These are phyloP conservation scores for Gadopsis bispinosus DNA, from an alignment of 2,797 vertebrate genomes.

Conservation along the genomic window DNA sequence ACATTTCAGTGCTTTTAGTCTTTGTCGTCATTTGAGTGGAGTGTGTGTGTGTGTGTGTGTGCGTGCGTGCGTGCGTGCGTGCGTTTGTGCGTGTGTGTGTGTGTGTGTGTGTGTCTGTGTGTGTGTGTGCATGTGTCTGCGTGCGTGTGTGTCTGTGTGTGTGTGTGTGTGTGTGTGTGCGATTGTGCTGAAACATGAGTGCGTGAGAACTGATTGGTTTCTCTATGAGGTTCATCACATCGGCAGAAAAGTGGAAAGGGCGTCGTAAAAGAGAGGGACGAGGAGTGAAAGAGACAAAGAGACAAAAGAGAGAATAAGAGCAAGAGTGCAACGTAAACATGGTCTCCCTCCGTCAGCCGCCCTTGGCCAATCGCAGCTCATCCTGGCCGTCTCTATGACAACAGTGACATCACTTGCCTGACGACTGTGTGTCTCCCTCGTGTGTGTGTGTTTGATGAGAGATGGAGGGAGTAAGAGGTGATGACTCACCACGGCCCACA, in stretches of 20 bases:
- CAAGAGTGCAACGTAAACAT: slow-evolving; percentile 70
- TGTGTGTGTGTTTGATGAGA: slow-evolving; percentile 51
- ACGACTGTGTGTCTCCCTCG: slow-evolving; percentile 71
- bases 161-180: slow-evolving; percentile 21
- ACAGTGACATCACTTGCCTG: slow-evolving; percentile 84
- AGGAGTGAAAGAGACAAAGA: slow-evolving; percentile 35
- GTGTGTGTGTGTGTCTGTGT: slow-evolving; percentile 7
- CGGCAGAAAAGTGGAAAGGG: neutral
- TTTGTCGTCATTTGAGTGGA: neutral
- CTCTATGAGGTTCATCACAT: neutral
- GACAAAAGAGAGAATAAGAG: slow-evolving; percentile 15
- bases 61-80: neutral
- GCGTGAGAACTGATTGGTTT: neutral
- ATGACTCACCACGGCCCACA: slow-evolving; percentile 77
- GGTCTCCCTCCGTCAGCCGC: slow-evolving; percentile 73
- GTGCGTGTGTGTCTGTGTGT: slow-evolving; percentile 11
- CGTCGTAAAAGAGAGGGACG: slow-evolving; percentile 11
- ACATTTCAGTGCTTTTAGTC: neutral
- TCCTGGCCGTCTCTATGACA: slow-evolving; percentile 77
- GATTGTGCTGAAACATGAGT: neutral
- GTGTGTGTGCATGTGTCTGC: slow-evolving; percentile 6
- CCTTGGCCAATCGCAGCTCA: slow-evolving; percentile 64
- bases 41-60: neutral
- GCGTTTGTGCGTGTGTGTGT: neutral
- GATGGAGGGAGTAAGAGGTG: slow-evolving; percentile 49